A percentile compares a stretch with the other conserved stretches of the same genome.
phyloP scores from a whole-genome alignment of 2,888 invertebrate genomes.

The Ceratothoa steindachneri region DNA sequence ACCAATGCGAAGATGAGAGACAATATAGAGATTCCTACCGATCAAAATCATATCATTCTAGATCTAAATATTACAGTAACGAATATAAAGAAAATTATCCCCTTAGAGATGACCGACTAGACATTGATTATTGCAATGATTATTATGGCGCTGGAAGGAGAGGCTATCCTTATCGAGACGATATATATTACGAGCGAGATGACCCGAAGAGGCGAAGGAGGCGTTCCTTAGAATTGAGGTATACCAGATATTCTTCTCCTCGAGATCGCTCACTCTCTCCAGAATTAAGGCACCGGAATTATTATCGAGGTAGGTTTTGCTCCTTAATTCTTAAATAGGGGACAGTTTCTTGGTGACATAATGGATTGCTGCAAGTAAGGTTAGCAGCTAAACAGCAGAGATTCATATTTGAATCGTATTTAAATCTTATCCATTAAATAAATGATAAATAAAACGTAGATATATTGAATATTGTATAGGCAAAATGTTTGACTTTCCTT shows the following conservation, averaged over 20 bases:
- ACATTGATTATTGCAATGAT: constrained; percentile 16
- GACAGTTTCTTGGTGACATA: no score
- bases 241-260: not conserved
- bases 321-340: no score
- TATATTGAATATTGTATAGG: no score
- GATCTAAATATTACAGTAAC: not conserved
- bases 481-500: no score
- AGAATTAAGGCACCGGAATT: not conserved
- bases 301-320: not conserved
- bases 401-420: no score
- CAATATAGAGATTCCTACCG: not conserved
- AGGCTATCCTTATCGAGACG: not conserved
- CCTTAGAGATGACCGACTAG: constrained; percentile 7
- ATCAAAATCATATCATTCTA: not conserved
- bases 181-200: constrained; percentile 1
- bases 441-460: no score
- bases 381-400: no score
- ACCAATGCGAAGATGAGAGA: not conserved
- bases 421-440: no score
- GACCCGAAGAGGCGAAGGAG: not conserved
- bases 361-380: no score
- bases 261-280: constrained; percentile 6
- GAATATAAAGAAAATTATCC: constrained; percentile 6
- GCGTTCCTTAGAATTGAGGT: not conserved
- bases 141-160: constrained; percentile 2